These are phyloP conservation scores for Xiphophorus maculatus DNA, from an alignment of 2,113 vertebrate genomes.

Conservation along the genomic window DNA sequence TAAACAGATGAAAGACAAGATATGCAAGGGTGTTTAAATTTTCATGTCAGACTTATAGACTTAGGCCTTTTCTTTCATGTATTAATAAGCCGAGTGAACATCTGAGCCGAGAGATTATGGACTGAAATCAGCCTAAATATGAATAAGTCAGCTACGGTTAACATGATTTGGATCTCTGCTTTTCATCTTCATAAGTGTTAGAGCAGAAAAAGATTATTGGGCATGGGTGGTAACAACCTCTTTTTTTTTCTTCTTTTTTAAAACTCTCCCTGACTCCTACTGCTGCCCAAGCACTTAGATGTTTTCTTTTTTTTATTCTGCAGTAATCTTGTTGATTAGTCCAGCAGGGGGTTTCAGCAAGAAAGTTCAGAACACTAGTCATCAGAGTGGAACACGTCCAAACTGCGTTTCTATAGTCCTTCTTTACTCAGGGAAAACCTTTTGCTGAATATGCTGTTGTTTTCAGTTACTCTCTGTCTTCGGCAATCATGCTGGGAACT, in stretches of 20 bases:
- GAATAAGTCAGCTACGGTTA: conserved; percentile 78
- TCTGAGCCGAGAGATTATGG: conserved; percentile 78
- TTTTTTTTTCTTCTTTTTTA: neutral
- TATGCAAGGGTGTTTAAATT: conserved; percentile 78
- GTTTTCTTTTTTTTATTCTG: conserved; percentile 31
- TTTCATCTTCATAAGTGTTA: conserved; percentile 77
- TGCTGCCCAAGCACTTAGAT: conserved; percentile 10
- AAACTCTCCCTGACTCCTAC: conserved; percentile 15
- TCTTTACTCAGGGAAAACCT: neutral
- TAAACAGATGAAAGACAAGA: conserved; percentile 77
- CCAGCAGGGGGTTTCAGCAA: conserved; percentile 4
- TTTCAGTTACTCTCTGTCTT: neutral
- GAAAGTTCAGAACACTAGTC: conserved; percentile 16
- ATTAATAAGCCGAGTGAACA: conserved; percentile 79
- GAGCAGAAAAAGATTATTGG: conserved; percentile 51
- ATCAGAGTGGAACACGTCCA: conserved; percentile 14
- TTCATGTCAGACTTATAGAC: conserved; percentile 79
- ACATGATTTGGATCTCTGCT: conserved; percentile 70
- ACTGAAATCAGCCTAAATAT: conserved; percentile 80
- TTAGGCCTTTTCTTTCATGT: conserved; percentile 81
- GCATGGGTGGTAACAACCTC: conserved; percentile 51
- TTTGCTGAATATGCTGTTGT: conserved; percentile 23
- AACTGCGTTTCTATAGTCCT: conserved; percentile 3
- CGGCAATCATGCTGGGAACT: neutral
- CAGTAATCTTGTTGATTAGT: conserved; percentile 12